A percentile compares a stretch with the other conserved stretches of the same genome.
Evolutionary conservation across 2,888 invertebrate genomes (phyloP).

Genomic region (Aleiodes testaceus): DNA sequence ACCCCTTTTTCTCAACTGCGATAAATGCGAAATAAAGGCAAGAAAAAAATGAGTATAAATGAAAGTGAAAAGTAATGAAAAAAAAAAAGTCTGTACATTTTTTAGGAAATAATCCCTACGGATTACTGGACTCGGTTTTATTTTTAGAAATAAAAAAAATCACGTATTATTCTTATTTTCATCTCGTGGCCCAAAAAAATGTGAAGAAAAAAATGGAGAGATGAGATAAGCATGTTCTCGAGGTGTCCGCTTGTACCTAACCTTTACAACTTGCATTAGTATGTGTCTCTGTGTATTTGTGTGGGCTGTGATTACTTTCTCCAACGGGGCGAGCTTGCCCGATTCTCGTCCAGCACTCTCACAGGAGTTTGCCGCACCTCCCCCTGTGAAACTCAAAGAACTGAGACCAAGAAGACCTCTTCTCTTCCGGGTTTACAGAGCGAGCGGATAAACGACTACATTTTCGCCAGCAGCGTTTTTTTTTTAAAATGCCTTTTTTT

Average conservation of each 20-base stretch:
- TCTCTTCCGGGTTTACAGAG: constrained; percentile 61
- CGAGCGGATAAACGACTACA: constrained; percentile 41
- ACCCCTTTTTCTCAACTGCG: constrained; percentile 11
- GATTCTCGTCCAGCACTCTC: constrained; percentile 46
- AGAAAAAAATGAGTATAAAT: constrained; percentile 27
- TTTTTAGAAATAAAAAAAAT: background rate
- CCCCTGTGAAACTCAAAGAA: constrained; percentile 53
- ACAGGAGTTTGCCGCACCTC: constrained; percentile 57
- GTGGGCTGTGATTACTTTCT: constrained; percentile 68
- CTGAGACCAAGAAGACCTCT: constrained; percentile 55
- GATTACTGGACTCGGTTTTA: background rate
- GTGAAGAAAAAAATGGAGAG: background rate
- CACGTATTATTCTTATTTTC: constrained; percentile 5
- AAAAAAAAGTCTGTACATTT: background rate
- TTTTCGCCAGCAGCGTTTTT: constrained; percentile 20
- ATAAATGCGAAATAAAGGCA: constrained; percentile 25
- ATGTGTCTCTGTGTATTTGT: constrained; percentile 48
- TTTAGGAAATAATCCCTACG: background rate
- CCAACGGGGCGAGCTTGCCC: constrained; percentile 51
- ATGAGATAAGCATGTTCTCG: constrained; percentile 47
- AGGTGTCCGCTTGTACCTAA: constrained; percentile 59
- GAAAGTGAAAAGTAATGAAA: constrained; percentile 19
- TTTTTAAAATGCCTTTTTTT: constrained; percentile 15
- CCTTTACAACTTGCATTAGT: constrained; percentile 20
- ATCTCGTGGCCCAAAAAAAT: constrained; percentile 39